Evolutionary conservation across 1,140 invertebrate genomes (phyloP), one percentile per base, ranked within the genome.

Genomic region (Lordiphosa collinella): DNA sequence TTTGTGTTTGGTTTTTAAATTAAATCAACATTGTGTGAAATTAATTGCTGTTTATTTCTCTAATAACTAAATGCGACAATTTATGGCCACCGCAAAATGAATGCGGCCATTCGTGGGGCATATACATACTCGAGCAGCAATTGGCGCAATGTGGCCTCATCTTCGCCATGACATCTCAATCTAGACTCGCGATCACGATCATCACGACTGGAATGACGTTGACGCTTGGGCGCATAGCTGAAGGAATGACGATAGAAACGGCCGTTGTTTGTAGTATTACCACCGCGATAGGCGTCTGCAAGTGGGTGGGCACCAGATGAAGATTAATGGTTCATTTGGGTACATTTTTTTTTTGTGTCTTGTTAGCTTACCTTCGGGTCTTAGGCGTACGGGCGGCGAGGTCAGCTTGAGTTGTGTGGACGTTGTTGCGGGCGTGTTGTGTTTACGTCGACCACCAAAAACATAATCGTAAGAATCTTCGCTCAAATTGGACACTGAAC

Each of bases 381-480:
- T 73, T 67, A 89, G 63, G 53, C 88, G 70, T 57, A 88, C 69
- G 18, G 88, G 88, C 65, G 88, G 86, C 63, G 88, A 86, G 86
- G 88, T 89, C 88, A 89, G 88, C 88, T 89, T 89, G 68, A 89
- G 78, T 87, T 87, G 86, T 72, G 88, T 88, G 54, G 87, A 84
- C 61, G 80, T 82, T 74, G 85, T 80, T 74, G 88, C 72, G 72
- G 86, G 88, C 78, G 88, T 85, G 72, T 82, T 85, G 41, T 44
- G 41, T 74, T 89, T 88, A 71, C 86, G 74, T 80, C 84, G 87
- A 86, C 88, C 86, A 86, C 88, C 88, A 88, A 88, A 89, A 87
- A 89, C 88, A 89, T 89, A 89, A 88, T 89, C 88, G 78, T 89
- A 89, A 66, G 88, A 88, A 73, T 89, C 88, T 88, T 89, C 88